phyloP scores from a whole-genome alignment of 2,797 vertebrate species.

The Chelonia mydas region DNA sequence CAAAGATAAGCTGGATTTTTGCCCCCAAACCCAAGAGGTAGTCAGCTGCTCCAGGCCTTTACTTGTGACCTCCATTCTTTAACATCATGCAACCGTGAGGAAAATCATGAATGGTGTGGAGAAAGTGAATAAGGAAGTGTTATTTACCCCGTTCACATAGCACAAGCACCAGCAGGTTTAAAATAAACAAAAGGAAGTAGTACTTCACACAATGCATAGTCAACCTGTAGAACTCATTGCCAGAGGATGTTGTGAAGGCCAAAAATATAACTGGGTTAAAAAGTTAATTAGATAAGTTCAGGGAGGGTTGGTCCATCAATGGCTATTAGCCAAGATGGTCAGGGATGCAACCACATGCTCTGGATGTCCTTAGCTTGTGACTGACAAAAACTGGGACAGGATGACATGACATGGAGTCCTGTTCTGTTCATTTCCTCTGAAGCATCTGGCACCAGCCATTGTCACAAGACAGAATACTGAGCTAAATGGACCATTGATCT shows the following conservation, averaged over 20 bases:
- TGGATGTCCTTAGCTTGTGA: not conserved
- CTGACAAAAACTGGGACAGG: not conserved
- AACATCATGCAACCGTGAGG: not conserved
- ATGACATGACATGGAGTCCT: not conserved
- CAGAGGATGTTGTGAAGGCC: not conserved
- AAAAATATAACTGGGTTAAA: not conserved
- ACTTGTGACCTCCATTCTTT: not conserved
- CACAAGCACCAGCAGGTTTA: not conserved
- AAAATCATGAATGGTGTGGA: not conserved
- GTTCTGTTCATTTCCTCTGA: not conserved
- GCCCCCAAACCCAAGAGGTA: not conserved
- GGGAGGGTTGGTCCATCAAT: too few relatives aligned
- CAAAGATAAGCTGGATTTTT: not conserved
- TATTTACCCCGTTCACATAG: not conserved
- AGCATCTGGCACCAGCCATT: not conserved
- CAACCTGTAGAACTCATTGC: not conserved
- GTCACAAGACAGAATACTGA: too few relatives aligned
- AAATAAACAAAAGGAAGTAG: not conserved
- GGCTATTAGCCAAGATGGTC: not conserved
- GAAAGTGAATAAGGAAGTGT: not conserved
- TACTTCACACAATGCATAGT: not conserved
- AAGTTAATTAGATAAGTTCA: not conserved
- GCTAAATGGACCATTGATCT: too few relatives aligned
- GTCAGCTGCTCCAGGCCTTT: not conserved
- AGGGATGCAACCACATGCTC: too few relatives aligned